Evolutionary conservation across 2,888 invertebrate genomes (phyloP).

Genomic region (Agonopterix heracliana): DNA sequence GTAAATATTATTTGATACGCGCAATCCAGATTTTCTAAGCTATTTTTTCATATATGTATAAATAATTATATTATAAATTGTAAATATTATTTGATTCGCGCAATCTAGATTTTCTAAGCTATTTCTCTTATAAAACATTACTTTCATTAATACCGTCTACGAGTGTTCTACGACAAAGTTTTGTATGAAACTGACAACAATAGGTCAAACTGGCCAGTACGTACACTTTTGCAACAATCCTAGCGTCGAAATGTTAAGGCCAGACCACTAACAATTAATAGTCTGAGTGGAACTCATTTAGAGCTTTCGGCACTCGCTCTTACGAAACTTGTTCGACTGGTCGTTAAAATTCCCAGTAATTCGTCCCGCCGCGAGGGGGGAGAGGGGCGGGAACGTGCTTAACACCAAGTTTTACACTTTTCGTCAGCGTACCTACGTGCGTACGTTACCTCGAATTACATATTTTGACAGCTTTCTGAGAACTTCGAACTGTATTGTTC

Average conservation of each 20-base stretch:
- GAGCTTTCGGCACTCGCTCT: constrained; percentile 37
- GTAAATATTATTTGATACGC: too few relatives aligned
- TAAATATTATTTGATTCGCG: too few relatives aligned
- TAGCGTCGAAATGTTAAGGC: constrained; percentile 1
- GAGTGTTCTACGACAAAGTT: too few relatives aligned
- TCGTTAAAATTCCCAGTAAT: constrained; percentile 60
- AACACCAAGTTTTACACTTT: constrained; percentile 37
- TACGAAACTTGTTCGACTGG: constrained; percentile 48
- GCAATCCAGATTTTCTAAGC: too few relatives aligned
- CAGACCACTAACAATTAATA: constrained; percentile 31
- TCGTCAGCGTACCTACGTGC: constrained; percentile 13
- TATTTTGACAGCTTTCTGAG: neutral
- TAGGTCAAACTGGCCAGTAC: too few relatives aligned
- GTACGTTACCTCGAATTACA: neutral
- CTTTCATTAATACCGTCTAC: too few relatives aligned
- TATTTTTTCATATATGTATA: too few relatives aligned
- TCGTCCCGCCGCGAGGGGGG: constrained; percentile 32
- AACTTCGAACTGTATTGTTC: neutral
- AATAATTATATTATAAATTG: too few relatives aligned
- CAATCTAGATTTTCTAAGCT: too few relatives aligned
- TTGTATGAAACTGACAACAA: too few relatives aligned
- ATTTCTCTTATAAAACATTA: too few relatives aligned
- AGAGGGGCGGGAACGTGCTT: constrained; percentile 21
- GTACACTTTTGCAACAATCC: neutral
- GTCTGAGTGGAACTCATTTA: constrained; percentile 36